phyloP scores from a whole-genome alignment of 2,113 vertebrate genomes.

The Tragulus kanchil region DNA sequence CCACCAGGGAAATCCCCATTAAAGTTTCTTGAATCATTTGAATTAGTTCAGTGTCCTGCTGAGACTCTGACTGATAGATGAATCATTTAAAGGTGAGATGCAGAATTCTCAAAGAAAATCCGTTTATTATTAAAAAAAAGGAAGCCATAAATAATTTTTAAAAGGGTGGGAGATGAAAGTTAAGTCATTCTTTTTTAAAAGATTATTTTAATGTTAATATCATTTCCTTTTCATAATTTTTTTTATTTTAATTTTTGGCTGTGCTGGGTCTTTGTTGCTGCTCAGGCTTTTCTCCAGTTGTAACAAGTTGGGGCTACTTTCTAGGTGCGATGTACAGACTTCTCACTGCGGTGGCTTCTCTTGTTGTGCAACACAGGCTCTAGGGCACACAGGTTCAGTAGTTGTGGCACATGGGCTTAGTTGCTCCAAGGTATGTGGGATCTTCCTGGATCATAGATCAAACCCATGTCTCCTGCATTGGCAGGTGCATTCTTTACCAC shows the following conservation, averaged over 20 bases:
- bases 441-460: not conserved
- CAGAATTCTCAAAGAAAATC: slow-evolving; percentile 58
- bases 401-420: not conserved
- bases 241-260: not conserved
- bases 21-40: slow-evolving; percentile 18
- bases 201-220: not conserved
- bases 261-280: not conserved
- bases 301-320: not conserved
- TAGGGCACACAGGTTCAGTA: not conserved
- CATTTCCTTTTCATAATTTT: not conserved
- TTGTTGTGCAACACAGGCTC: not conserved
- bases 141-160: not conserved
- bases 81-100: slow-evolving; percentile 29
- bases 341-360: not conserved
- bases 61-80: not conserved
- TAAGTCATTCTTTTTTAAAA: not conserved
- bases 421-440: not conserved
- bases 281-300: not conserved
- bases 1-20: not conserved
- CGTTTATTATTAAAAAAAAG: slow-evolving; percentile 60
- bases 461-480: not conserved
- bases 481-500: not conserved
- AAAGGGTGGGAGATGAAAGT: slow-evolving; percentile 28
- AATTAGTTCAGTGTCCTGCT: slow-evolving; percentile 45
- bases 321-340: accelerated